These are phyloP conservation scores for Microtus obscurus DNA, from an alignment of 2,797 vertebrate genomes.

Conservation along the genomic window DNA sequence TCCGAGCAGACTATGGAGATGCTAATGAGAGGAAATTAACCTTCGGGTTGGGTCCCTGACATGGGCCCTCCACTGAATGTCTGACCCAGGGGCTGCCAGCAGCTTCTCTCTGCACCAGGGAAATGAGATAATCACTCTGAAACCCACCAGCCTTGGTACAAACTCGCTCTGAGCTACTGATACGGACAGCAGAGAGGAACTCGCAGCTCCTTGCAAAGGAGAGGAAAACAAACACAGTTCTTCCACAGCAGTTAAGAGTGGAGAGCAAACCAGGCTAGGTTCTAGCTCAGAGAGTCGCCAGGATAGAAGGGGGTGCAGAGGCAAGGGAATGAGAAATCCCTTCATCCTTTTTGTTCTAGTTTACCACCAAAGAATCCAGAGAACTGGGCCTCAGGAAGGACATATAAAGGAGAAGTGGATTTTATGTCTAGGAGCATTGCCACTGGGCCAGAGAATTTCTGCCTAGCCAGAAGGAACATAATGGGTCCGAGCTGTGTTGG, in stretches of 20 bases:
- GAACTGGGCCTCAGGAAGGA: neutral
- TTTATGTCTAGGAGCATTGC: conserved; percentile 36
- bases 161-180: conserved; percentile 35
- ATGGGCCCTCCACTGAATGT: conserved; percentile 84
- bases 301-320: neutral
- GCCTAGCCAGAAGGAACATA: conserved; percentile 2
- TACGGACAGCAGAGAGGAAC: neutral
- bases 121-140: conserved; percentile 87
- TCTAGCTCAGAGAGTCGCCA: neutral
- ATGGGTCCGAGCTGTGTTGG: neutral
- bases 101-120: conserved; percentile 79
- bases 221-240: neutral
- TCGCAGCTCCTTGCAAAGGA: conserved; percentile 58
- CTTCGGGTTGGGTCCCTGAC: conserved; percentile 88
- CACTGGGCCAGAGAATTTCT: conserved; percentile 16
- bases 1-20: conserved; percentile 87
- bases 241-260: neutral
- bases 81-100: conserved; percentile 84
- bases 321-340: neutral
- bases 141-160: conserved; percentile 75
- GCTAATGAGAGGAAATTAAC: conserved; percentile 91
- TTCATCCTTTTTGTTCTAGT: conserved; percentile 9
- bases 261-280: neutral
- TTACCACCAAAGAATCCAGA: neutral
- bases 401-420: conserved; percentile 23